Conservation (phyloP, 2,888 invertebrate species). For the Neoaliturus tenellus region DNA sequence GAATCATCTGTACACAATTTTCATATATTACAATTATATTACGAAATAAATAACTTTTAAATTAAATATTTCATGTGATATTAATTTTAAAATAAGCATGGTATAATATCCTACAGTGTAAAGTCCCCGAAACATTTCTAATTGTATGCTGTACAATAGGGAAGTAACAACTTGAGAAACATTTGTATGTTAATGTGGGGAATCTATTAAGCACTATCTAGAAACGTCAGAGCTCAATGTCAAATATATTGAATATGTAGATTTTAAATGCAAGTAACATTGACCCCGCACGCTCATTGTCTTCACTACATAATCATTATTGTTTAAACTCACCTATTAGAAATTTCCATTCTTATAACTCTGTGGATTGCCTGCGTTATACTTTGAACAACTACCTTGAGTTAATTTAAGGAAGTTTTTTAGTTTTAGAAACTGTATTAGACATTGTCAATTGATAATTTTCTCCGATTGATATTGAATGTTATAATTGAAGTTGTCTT, state of each 20-base stretch:
- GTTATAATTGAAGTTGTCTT: too few species aligned
- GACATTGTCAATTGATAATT: too few species aligned
- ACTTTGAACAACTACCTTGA: too few species aligned
- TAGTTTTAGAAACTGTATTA: too few species aligned
- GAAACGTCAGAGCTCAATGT: neutral
- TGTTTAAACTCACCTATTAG: neutral
- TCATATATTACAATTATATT: too few species aligned
- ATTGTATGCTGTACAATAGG: constrained; percentile 20
- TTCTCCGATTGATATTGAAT: too few species aligned
- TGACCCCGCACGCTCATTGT: constrained; percentile 12
- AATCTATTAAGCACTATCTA: constrained; percentile 23
- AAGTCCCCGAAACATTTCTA: constrained; percentile 15
- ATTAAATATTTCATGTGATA: too few species aligned
- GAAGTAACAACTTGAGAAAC: neutral
- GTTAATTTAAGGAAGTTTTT: too few species aligned
- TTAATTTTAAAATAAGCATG: too few species aligned
- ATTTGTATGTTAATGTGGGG: constrained; percentile 2
- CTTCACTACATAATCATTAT: neutral
- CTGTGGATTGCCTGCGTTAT: neutral
- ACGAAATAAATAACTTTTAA: too few species aligned
- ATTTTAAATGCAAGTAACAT: constrained; percentile 15
- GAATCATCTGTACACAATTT: too few species aligned
- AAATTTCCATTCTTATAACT: neutral
- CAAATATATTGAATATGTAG: constrained; percentile 33
- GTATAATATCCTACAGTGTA: too few species aligned